These are phyloP conservation scores for Mesochorus sp. DNA, from an alignment of 2,888 invertebrate genomes.

Conservation along the genomic window DNA sequence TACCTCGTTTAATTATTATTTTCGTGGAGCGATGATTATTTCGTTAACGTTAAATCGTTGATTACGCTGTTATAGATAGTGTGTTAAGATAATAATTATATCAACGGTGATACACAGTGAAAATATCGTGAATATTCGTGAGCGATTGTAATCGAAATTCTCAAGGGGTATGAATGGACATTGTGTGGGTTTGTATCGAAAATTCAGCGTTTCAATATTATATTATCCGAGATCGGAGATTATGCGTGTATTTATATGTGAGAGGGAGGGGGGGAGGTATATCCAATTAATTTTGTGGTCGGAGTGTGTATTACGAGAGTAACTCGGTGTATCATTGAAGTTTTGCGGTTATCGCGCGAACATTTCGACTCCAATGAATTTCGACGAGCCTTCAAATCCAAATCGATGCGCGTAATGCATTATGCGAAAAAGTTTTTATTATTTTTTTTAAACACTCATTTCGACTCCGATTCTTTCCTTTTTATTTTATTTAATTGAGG, in stretches of 20 bases:
- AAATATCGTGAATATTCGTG: conserved; percentile 25
- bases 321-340: neutral
- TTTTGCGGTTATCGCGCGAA: neutral
- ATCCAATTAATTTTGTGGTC: neutral
- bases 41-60: conserved; percentile 1
- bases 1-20: conserved; percentile 11
- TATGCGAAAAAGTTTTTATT: neutral
- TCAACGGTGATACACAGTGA: conserved; percentile 8
- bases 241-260: conserved; percentile 7
- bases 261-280: too few species aligned
- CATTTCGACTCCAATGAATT: too few species aligned
- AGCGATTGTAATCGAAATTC: conserved; percentile 30
- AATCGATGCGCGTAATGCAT: neutral
- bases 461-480: neutral
- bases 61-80: conserved; percentile 27
- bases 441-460: neutral
- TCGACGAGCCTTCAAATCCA: neutral
- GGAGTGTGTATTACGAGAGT: neutral
- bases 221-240: neutral
- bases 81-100: conserved; percentile 45
- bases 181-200: conserved; percentile 7
- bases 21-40: neutral
- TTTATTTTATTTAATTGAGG: conserved; percentile 6
- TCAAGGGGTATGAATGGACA: neutral
- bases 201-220: conserved; percentile 36